phyloP scores from a whole-genome alignment of 2,113 vertebrate genomes.

The Noctilio leporinus region DNA sequence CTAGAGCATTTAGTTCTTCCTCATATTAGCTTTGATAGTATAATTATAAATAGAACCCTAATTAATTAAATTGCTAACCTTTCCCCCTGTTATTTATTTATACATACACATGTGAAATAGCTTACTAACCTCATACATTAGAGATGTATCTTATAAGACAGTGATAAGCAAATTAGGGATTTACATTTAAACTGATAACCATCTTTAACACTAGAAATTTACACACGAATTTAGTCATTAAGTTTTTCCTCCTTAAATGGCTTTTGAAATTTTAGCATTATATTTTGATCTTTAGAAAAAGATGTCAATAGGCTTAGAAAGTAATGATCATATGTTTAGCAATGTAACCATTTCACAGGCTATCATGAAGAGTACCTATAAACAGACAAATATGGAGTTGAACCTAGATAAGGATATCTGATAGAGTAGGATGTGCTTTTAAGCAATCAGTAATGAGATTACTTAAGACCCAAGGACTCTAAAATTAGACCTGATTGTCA shows the following conservation, averaged over 20 bases:
- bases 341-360: background rate
- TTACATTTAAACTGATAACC: background rate
- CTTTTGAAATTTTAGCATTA: conserved; percentile 28
- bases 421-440: background rate
- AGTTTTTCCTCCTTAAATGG: background rate
- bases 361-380: background rate
- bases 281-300: conserved; percentile 24
- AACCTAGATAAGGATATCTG: background rate
- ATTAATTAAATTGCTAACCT: conserved; percentile 6
- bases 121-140: background rate
- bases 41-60: conserved; percentile 37
- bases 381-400: background rate
- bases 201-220: background rate
- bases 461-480: background rate
- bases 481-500: background rate
- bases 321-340: background rate
- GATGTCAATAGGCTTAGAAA: background rate
- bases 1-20: conserved; percentile 34
- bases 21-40: conserved; percentile 41
- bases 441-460: background rate
- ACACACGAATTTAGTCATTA: background rate
- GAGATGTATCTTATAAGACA: background rate
- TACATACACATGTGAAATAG: background rate
- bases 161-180: background rate
- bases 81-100: conserved; percentile 4